Evolutionary conservation across 1,140 invertebrate species (phyloP), one percentile per base, ranked within the genome.

Genomic region (Drosophila saltans): DNA sequence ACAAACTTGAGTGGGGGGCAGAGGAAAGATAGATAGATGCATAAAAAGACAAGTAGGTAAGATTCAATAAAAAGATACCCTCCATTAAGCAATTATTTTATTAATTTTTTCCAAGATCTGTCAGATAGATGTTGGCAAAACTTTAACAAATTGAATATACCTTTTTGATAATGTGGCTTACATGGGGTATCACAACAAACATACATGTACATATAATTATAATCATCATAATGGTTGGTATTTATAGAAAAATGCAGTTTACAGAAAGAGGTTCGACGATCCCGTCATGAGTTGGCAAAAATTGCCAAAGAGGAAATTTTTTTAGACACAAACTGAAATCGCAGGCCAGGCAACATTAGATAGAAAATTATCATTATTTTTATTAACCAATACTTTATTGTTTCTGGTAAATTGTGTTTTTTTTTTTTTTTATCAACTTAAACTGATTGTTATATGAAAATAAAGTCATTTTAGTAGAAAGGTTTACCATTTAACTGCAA

Each of bases 151-250:
- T 10, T 26, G 3, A 52, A 26, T 52, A 52, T 52, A 52, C 45
- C 21, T 26, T 3, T 52, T 26, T 10, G 45, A 2, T 8, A 16
- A 16, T 9, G 9, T 10, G 24, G 9, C 10, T 52, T 52, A 52
- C 45, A 26, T 26, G 45, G 45, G 45, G 45, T 52, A 52, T 52
- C 45, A 26, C 8, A 10, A 26, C 45, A 3, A 3, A 28, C 45
- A 10, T 9, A 26, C 6, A 39, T 16, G 21, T 48, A 24, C 8
- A 28, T 28, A 60, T 2, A 65, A 33, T 43, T 78, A 77, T 66
- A 78, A 76, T 69, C 69, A 76, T 69, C 60, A 78, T 67, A 71
- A 78, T 67, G 75, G 63, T 43, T 58, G 43, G 74, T 62, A 62
- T 76, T 77, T 71, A 78, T 71, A 57, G 73, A 56, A 71, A 68